These are phyloP conservation scores for Melanotaenia boesemani DNA, from an alignment of 2,797 vertebrate species.

Conservation along the genomic window DNA sequence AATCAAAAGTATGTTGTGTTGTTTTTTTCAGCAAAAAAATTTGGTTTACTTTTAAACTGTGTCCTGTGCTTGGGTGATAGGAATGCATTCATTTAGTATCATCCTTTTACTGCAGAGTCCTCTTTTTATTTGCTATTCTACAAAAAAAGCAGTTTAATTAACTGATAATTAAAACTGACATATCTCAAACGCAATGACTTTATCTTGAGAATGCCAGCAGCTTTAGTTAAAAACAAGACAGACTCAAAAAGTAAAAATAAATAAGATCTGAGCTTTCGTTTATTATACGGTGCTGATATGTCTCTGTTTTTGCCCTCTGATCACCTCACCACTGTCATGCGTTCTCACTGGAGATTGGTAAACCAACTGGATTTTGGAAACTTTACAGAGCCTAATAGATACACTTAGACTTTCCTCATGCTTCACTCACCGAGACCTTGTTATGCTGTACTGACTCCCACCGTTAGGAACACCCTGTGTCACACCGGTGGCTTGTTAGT, in stretches of 20 bases:
- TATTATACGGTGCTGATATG: not conserved
- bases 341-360: not conserved
- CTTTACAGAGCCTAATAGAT: constrained; percentile 80
- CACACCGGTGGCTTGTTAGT: constrained; percentile 11
- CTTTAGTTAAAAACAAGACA: not conserved
- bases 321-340: not conserved
- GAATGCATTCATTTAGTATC: not conserved
- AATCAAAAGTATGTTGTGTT: no score
- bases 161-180: not conserved
- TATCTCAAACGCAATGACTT: not conserved
- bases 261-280: not conserved
- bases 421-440: constrained; percentile 72
- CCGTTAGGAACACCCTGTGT: constrained; percentile 21
- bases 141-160: not conserved
- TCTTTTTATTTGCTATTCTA: not conserved
- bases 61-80: not conserved
- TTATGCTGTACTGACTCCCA: constrained; percentile 7
- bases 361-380: constrained; percentile 44
- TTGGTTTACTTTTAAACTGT: not conserved
- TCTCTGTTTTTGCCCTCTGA: not conserved
- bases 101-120: not conserved
- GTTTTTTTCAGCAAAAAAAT: not conserved
- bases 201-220: no score
- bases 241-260: not conserved
- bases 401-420: constrained; percentile 85